These are phyloP conservation scores for Machimus atricapillus DNA, from an alignment of 2,888 invertebrate genomes.

Conservation along the genomic window DNA sequence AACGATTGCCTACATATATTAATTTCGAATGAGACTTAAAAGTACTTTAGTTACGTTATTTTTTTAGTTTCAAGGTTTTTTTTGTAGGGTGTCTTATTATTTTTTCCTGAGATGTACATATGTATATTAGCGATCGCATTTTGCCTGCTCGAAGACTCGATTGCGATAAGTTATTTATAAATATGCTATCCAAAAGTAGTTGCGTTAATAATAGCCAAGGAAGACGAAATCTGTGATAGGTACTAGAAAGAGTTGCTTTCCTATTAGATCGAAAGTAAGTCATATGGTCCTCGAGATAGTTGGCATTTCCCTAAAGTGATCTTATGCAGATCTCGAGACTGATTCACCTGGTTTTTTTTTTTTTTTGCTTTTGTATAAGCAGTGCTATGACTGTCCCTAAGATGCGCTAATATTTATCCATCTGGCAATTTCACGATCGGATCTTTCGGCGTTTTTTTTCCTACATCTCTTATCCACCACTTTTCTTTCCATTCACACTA, in stretches of 20 bases:
- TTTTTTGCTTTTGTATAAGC: not conserved
- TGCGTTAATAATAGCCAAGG: not conserved
- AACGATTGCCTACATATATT: no score
- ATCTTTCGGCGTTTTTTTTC: not conserved
- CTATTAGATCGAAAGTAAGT: not conserved
- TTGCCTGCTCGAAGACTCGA: not conserved
- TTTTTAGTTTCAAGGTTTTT: not conserved
- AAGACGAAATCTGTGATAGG: not conserved
- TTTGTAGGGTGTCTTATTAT: not conserved
- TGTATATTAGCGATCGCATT: not conserved
- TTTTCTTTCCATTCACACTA: not conserved
- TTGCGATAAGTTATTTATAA: constrained; percentile 19
- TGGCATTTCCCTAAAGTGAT: not conserved
- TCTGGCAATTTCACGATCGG: not conserved
- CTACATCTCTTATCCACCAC: not conserved
- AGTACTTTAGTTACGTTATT: no score
- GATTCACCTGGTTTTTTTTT: not conserved
- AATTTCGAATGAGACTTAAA: no score
- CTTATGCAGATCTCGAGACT: not conserved
- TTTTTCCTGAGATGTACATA: not conserved
- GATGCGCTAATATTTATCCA: not conserved
- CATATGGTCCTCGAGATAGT: not conserved
- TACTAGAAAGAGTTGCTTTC: not conserved
- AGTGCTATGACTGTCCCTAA: not conserved
- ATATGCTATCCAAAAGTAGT: not conserved